Percentiles rank a stretch among this genome's conserved stretches.
These are phyloP conservation scores for Lepilemur septentrionalis DNA, from an alignment of 2,797 vertebrate genomes.

Conservation along the genomic window DNA sequence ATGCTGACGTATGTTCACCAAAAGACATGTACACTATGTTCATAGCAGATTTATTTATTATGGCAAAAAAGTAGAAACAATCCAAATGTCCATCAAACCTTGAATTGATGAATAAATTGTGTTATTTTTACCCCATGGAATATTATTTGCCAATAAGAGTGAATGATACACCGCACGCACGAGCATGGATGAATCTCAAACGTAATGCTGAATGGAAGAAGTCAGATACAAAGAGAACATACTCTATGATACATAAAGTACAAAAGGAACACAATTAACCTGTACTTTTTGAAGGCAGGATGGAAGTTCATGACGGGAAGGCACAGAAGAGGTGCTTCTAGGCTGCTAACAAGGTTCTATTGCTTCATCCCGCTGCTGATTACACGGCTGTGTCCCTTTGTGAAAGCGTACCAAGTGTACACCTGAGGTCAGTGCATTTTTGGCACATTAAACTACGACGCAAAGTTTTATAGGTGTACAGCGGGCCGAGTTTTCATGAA, in stretches of 20 bases:
- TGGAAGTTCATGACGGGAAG: background rate
- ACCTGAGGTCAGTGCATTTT: background rate
- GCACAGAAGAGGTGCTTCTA: background rate
- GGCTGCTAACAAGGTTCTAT: fast-evolving
- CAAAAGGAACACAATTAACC: too few relatives aligned
- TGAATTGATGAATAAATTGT: background rate
- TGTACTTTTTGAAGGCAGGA: background rate
- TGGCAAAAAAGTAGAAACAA: background rate
- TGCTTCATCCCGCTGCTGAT: background rate
- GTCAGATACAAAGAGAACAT: background rate
- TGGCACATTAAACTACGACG: background rate
- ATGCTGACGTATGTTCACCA: background rate
- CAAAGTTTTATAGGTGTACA: background rate
- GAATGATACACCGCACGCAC: fast-evolving
- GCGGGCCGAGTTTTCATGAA: background rate
- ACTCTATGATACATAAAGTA: fast-evolving
- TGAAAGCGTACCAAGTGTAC: background rate
- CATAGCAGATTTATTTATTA: background rate
- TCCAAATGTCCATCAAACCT: background rate
- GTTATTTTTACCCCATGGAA: background rate
- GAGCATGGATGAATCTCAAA: background rate
- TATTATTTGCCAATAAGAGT: background rate
- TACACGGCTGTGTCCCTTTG: background rate
- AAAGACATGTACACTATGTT: background rate
- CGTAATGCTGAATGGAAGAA: background rate